Evolutionary conservation across 2,888 invertebrate genomes (phyloP), one percentile per base, ranked within the genome.

Genomic region (Pherbina coryleti): DNA sequence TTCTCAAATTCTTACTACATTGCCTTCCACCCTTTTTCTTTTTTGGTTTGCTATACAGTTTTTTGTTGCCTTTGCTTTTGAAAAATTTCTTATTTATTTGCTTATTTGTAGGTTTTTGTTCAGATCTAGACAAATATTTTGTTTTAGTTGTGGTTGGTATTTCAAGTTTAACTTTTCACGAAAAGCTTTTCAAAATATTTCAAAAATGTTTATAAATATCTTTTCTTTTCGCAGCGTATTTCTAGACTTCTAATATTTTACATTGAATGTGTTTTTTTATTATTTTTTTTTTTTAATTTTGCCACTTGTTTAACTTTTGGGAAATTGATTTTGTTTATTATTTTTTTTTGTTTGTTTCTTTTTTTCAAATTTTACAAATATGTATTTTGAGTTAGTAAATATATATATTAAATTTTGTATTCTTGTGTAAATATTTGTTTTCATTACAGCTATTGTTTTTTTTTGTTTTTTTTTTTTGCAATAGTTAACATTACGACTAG

Each of bases 401-500:
- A 79, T 78, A 17, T 14, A 49, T 73, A 22, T 62, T 62, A 57
- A 62, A 62, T 57, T 37, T 64, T 62, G 51, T 57, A 37, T 72
- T 37, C 7, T 44, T 72, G 37, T 72, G 72, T 57, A 74, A 62
- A 62, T 78, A 44, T 67, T 66, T 44, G 37, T 57, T 67, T 78
- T 49, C 60, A n/a, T 72, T 55, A 76, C 7, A 44, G 44, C 44
- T 71, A 82, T 84, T 83, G 82, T 81, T 82, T 81, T 82, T 83
- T 76, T 80, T 51, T 75, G 53, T 79, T 74, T 79, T 73, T 69
- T 73, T 67, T 51, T 19, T 75, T 49, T 79, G 79, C 78, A 80
- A 83, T 87, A 88, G 87, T 87, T 87, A 87, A 87, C 87, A 87
- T 87, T 85, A 86, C 86, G 87, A 87, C 87, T 85, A 87, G 87